phyloP scores from a whole-genome alignment of 2,888 invertebrate species.

The Mactromeris polynyma region DNA sequence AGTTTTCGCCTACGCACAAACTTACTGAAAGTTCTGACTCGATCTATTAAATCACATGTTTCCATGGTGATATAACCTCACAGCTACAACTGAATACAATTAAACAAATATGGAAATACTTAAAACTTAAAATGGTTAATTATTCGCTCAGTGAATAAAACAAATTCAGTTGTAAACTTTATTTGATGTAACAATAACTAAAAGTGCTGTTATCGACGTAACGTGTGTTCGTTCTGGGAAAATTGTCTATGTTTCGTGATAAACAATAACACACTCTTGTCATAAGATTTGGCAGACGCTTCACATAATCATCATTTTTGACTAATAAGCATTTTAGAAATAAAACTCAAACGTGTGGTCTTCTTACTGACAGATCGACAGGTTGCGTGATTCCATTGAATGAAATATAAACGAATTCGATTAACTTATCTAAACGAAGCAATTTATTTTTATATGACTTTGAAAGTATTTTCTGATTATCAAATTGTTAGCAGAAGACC shows the following conservation, averaged over 20 bases:
- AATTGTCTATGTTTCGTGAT: not conserved
- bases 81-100: too few species aligned
- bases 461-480: not conserved
- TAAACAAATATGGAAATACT: too few species aligned
- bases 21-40: too few species aligned
- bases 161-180: too few species aligned
- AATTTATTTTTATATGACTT: conserved; percentile 1
- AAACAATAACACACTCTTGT: too few species aligned
- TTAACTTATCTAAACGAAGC: not conserved
- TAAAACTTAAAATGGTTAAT: too few species aligned
- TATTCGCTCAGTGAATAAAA: too few species aligned
- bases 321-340: not conserved
- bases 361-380: not conserved
- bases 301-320: not conserved
- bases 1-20: too few species aligned
- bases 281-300: not conserved
- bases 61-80: too few species aligned
- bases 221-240: not conserved
- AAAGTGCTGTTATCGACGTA: not conserved
- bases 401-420: not conserved
- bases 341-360: not conserved
- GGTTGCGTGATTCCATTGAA: not conserved
- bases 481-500: not conserved
- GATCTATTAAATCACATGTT: too few species aligned
- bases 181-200: too few species aligned